Evolutionary conservation across 2,113 vertebrate species (phyloP).

Genomic region (Vulpes vulpes): DNA sequence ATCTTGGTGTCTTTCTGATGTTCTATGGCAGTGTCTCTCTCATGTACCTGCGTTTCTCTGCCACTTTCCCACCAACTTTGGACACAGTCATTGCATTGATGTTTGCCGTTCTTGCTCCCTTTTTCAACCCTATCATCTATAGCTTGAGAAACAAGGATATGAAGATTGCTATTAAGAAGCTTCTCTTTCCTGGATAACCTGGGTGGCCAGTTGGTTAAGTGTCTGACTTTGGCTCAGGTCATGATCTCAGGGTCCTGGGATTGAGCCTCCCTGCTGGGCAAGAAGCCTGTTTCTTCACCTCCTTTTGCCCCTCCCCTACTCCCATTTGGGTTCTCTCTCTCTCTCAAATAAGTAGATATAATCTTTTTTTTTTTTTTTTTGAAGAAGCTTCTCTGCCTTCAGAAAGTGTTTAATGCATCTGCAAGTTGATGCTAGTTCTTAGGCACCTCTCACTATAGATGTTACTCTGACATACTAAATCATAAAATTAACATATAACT

Average conservation of each 20-base stretch:
- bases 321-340: neutral
- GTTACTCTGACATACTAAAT: neutral
- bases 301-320: neutral
- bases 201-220: neutral
- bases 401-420: neutral
- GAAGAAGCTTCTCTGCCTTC: conserved; percentile 50
- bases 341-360: neutral
- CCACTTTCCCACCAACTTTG: conserved; percentile 75
- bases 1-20: conserved; percentile 76
- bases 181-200: neutral
- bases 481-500: neutral
- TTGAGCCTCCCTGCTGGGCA: neutral
- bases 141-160: conserved; percentile 84
- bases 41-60: conserved; percentile 81
- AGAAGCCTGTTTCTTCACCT: neutral
- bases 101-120: conserved; percentile 79
- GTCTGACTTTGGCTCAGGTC: neutral
- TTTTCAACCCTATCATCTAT: conserved; percentile 83
- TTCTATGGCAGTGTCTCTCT: conserved; percentile 80
- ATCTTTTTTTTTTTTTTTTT: neutral
- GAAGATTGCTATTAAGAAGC: conserved; percentile 76
- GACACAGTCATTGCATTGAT: conserved; percentile 77
- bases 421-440: neutral
- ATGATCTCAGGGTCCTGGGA: neutral
- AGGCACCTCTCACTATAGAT: neutral